Evolutionary conservation across 2,888 invertebrate species (phyloP), one percentile per base, ranked within the genome.

Genomic region (Diarsia brunnea): DNA sequence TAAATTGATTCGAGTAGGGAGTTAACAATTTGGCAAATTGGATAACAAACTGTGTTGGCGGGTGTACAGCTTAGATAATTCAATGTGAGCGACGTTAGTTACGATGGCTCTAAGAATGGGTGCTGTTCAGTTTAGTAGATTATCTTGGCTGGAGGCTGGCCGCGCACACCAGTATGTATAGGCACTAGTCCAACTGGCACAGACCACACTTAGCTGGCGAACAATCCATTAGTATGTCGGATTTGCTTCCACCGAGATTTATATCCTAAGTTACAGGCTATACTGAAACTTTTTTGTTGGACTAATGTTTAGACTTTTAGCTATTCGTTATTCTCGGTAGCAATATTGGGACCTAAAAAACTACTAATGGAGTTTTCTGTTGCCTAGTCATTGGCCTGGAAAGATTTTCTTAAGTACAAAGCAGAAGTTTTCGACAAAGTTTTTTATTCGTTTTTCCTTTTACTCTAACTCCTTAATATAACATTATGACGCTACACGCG

Each of bases 181-280:
- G 95, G 95, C 95, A 95, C 87, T 80, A 89, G 88, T 93, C 95
- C 95, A 95, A 93, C 92, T 95, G 95, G 95, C 95, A 93, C 91
- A 90, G 90, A 86, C 88, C 87, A 89, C 88, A 87, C 90, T 90
- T 90, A 92, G 91, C 90, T 88, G 87, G 91, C 92, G 90, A 92
- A 94, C 93, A 92, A 94, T 95, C 94, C 94, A 95, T 95, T 94
- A 95, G 91, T 92, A 92, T 91, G 90, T 92, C 90, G 92, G 93
- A 93, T 94, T 93, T 92, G 88, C 88, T 90, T 90, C 89, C 87
- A 79, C 87, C 69, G 88, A 91, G 91, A 93, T 93, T 93, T 94
- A 92, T 92, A 86, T 86, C 80, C 87, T 84, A 88, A 90, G 89
- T 91, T 91, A 89, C 89, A 84, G 82, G 84, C 87, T 83, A 75